Evolutionary conservation across 2,888 invertebrate genomes (phyloP).

Genomic region (Campopleginae sp.): DNA sequence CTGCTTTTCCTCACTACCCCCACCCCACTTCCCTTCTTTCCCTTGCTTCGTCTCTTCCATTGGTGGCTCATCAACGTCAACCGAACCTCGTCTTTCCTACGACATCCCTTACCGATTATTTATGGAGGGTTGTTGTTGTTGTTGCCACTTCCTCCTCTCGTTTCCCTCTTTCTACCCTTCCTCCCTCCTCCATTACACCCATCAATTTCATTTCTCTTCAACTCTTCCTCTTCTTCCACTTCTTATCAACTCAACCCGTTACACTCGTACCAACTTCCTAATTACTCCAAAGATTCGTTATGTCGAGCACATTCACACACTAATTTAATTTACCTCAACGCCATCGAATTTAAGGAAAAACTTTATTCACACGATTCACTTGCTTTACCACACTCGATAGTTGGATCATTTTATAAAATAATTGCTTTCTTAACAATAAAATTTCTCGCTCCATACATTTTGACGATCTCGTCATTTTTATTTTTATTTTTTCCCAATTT

Average conservation of each 20-base stretch:
- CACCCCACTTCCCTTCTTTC: conserved; percentile 37
- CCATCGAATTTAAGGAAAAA: neutral
- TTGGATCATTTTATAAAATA: neutral
- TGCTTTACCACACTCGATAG: too few relatives aligned
- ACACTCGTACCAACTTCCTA: conserved; percentile 4
- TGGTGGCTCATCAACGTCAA: conserved; percentile 67
- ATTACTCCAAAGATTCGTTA: neutral
- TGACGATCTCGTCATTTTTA: neutral
- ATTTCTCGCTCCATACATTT: neutral
- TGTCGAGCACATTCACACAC: neutral
- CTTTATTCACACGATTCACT: too few relatives aligned
- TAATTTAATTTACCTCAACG: neutral
- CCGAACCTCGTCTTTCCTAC: conserved; percentile 50
- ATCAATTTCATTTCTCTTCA: conserved; percentile 30
- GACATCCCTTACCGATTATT: conserved; percentile 61
- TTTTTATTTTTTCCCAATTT: neutral
- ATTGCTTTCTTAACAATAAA: neutral
- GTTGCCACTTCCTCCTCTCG: conserved; percentile 46
- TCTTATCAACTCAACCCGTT: neutral
- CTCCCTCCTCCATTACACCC: neutral
- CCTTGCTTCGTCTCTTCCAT: conserved; percentile 60
- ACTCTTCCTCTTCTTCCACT: neutral
- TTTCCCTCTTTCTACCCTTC: conserved; percentile 23
- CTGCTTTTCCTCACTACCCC: conserved; percentile 7
- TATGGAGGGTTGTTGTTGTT: conserved; percentile 59